A percentile compares a stretch with the other conserved stretches of the same genome.
Conservation (phyloP, 2,888 invertebrate species). For the Eristalis tenax region DNA sequence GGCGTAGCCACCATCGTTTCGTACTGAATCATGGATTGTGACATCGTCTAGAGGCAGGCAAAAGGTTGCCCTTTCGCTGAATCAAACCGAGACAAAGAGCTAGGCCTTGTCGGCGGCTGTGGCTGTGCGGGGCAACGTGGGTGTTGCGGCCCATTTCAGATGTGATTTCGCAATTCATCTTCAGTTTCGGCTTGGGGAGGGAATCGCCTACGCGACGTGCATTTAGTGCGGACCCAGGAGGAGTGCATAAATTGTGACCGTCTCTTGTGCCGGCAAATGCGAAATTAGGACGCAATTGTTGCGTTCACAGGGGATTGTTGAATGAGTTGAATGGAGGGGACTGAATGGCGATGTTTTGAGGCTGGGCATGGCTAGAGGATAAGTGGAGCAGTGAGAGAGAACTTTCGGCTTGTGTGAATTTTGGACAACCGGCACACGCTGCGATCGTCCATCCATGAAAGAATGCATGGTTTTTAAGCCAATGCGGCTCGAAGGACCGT, state of each 20-base stretch:
- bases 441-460: no score
- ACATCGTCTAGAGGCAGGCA: not conserved
- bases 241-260: conserved; percentile 54
- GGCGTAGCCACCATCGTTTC: conserved; percentile 37
- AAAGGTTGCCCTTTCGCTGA: not conserved
- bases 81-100: not conserved
- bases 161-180: conserved; percentile 65
- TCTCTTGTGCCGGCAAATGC: not conserved
- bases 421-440: no score
- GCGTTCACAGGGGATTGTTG: no score
- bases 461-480: no score
- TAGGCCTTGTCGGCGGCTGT: not conserved
- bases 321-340: no score
- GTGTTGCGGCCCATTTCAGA: not conserved
- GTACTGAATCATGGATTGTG: conserved; percentile 34
- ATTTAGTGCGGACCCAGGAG: conserved; percentile 3
- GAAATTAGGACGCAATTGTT: no score
- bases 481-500: no score
- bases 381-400: no score
- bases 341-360: no score
- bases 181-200: not conserved
- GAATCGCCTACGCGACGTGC: no score
- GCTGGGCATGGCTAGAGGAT: no score
- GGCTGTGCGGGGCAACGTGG: not conserved
- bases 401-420: no score